Evolutionary conservation across 2,888 invertebrate genomes (phyloP).

Genomic region (Acanthosepion pharaonis): DNA sequence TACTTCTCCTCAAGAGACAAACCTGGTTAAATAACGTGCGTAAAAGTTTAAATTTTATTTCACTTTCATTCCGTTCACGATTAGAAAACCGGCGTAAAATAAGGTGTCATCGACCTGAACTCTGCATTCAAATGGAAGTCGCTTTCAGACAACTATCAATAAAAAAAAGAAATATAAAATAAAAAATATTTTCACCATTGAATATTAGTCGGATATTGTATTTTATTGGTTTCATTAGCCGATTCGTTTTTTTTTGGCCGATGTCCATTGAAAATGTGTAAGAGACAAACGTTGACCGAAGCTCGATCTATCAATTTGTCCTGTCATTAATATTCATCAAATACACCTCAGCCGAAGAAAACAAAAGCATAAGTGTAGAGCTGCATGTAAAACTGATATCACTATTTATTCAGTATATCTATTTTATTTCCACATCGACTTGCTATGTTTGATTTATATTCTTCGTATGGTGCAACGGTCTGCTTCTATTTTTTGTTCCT

Average conservation of each 20-base stretch:
- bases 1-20: too few relatives aligned
- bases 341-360: background rate
- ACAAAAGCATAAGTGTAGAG: background rate
- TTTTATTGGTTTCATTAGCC: background rate
- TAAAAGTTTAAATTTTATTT: too few relatives aligned
- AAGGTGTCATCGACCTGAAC: too few relatives aligned
- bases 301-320: background rate
- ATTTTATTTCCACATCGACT: background rate
- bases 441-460: slow-evolving; percentile 4
- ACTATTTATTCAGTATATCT: background rate
- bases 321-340: background rate
- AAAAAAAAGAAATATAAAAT: background rate
- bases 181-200: background rate
- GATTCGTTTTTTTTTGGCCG: background rate
- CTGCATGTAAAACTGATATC: background rate
- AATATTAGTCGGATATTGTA: background rate
- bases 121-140: background rate
- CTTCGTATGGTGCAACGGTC: background rate
- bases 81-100: too few relatives aligned
- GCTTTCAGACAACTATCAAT: background rate
- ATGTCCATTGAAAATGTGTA: background rate
- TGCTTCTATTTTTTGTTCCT: background rate
- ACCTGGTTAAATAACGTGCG: too few relatives aligned
- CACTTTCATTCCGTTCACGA: too few relatives aligned
- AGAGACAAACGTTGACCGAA: background rate